Base-by-base conservation (phyloP, 2,888 invertebrate species). In the Phasia obesa region DNA sequence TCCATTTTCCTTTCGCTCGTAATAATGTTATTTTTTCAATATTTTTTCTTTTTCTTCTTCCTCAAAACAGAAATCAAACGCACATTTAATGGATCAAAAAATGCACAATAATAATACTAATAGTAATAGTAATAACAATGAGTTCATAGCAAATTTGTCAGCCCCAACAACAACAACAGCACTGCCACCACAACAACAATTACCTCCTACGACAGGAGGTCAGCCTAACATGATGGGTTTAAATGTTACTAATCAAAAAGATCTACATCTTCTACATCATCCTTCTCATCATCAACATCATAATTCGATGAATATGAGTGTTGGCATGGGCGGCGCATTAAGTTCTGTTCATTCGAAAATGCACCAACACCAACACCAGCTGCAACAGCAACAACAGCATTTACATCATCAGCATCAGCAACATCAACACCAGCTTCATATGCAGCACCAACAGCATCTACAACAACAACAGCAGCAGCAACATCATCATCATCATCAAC, bases 381-480 rank as follows among this genome's bases (percentile, higher is more conserved):
- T 81, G 13, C 59, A 81, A 21, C 77, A 79, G 0, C 70, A 64
- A 2, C 84, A 70, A 3, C 75, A 70, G 27, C 76, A 81, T 17
- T 55, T 78, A 25, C 74, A 74, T 13, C 67, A 27, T 1, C 55
- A 44, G 0, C 42, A 25, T 13, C 38, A 38, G 1, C 67, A 55
- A 1, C 69, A 27, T 0, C 57, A 57, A 2, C 79, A 80, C 2
- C 84, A 60, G 4, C 80, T 53, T 42, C 76, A 84, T 19, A 59
- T 80, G n/a, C 77, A 77, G 78, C 89, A 69, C 67, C 87, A 65
- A 53, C 86, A 27, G 49, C 86, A 51, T 70, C 84, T 73, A 74
- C 80, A 67, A 62, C 88, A 74, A 47, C 85, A 73, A 81, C 86
- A 65, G 13, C 79, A 64, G 6, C 67, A 64, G 7, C 82, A 51